Percentiles rank a stretch among this genome's conserved stretches.
phyloP scores from a whole-genome alignment of 1,140 invertebrate species.

The Calliopsis andreniformis region DNA sequence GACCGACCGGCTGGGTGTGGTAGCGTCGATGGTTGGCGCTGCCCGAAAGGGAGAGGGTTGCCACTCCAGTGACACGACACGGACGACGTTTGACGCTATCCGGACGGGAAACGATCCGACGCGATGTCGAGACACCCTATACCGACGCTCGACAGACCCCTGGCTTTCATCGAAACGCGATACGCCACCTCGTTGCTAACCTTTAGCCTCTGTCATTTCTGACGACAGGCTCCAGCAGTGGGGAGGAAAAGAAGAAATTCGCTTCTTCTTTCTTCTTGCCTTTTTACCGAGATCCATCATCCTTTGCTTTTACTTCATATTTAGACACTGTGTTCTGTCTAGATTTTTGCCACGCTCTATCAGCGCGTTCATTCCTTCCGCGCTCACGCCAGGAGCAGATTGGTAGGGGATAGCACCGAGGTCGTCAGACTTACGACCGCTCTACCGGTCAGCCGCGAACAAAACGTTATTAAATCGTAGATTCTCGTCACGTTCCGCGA shows the following conservation, averaged over 20 bases:
- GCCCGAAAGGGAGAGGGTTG: neutral
- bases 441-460: slow-evolving; percentile 29
- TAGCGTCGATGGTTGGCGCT: slow-evolving; percentile 19
- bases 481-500: slow-evolving; percentile 70
- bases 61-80: neutral
- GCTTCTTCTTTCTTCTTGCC: no score
- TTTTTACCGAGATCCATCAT: no score
- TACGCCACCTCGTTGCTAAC: no score
- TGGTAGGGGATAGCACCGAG: neutral
- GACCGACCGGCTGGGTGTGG: slow-evolving; percentile 34
- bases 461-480: slow-evolving; percentile 70
- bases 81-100: slow-evolving; percentile 10
- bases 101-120: neutral
- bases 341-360: neutral
- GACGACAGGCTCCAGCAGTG: no score
- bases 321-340: neutral
- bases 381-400: neutral
- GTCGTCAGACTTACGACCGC: slow-evolving; percentile 12
- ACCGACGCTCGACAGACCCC: no score
- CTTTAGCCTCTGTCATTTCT: no score
- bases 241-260: no score
- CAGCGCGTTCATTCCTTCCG: neutral
- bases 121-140: neutral
- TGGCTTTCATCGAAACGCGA: no score
- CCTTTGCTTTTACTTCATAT: no score